These are phyloP conservation scores for Polydrusus pterygomalis DNA, from an alignment of 2,888 invertebrate species.

Conservation along the genomic window DNA sequence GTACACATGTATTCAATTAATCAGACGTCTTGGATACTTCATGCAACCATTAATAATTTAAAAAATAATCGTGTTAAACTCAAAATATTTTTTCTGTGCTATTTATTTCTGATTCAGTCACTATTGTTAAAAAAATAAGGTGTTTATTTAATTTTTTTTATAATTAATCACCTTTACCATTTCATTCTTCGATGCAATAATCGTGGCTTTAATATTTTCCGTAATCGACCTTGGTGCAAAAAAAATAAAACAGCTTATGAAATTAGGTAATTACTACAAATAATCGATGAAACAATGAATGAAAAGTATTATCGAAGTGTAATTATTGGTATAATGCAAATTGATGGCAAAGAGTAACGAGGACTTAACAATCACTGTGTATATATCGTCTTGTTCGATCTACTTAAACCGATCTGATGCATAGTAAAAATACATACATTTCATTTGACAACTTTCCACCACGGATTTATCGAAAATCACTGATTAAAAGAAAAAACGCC, in stretches of 20 bases:
- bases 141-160: slow-evolving; percentile 23
- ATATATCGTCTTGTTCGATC: no score
- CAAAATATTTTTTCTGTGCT: slow-evolving; percentile 15
- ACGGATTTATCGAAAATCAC: no score
- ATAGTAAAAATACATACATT: no score
- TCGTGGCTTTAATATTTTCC: slow-evolving; percentile 25
- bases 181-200: slow-evolving; percentile 35
- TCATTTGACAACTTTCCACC: no score
- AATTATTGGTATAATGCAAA: slow-evolving; percentile 26
- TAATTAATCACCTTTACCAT: slow-evolving; percentile 35
- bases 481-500: no score
- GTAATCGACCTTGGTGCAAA: slow-evolving; percentile 33
- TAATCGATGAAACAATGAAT: slow-evolving; percentile 48
- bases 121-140: slow-evolving; percentile 25
- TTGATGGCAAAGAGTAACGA: slow-evolving; percentile 17
- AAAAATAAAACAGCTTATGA: slow-evolving; percentile 36
- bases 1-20: slow-evolving; percentile 1
- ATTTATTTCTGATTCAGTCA: slow-evolving; percentile 25
- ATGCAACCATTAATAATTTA: slow-evolving; percentile 8
- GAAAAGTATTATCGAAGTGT: slow-evolving; percentile 31
- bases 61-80: slow-evolving; percentile 22
- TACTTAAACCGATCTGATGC: no score
- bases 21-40: background rate
- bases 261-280: slow-evolving; percentile 47
- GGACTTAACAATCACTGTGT: slow-evolving; percentile 7